Conservation (phyloP, 2,888 invertebrate genomes). For the Cephus pygmeus region DNA sequence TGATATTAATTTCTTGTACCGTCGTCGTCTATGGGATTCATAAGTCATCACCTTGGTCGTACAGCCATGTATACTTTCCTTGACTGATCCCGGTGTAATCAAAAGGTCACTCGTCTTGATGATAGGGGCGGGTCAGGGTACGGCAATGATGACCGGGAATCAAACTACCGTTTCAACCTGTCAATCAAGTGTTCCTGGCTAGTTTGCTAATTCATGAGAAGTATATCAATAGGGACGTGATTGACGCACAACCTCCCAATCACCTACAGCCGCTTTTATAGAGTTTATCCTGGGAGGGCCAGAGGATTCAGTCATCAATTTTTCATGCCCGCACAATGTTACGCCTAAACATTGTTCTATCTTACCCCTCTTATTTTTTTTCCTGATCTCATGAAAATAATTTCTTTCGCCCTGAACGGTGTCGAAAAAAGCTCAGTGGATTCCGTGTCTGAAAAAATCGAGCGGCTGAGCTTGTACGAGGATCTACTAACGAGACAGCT, state of each 20-base stretch:
- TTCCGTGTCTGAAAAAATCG: neutral
- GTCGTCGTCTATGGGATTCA: neutral
- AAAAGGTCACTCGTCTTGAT: neutral
- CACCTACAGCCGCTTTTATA: neutral
- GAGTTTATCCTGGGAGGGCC: slow-evolving; percentile 3
- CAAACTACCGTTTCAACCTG: slow-evolving; percentile 40
- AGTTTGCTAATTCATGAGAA: slow-evolving; percentile 4
- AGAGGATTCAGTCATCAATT: neutral
- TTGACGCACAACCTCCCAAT: slow-evolving; percentile 8
- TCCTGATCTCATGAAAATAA: neutral
- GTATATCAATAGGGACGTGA: neutral
- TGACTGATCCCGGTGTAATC: neutral
- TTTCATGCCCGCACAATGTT: neutral
- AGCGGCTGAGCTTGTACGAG: neutral
- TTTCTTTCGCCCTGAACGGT: neutral
- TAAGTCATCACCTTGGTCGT: neutral
- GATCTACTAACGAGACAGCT: neutral
- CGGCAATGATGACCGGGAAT: slow-evolving; percentile 36
- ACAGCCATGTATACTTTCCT: neutral
- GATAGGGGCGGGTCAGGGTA: slow-evolving; percentile 11
- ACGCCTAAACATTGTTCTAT: neutral
- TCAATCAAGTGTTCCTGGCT: slow-evolving; percentile 30
- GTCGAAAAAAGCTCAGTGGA: neutral
- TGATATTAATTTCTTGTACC: neutral
- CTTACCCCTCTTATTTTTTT: neutral